Conservation (phyloP, 2,113 vertebrate species). For the Suricata suricatta region DNA sequence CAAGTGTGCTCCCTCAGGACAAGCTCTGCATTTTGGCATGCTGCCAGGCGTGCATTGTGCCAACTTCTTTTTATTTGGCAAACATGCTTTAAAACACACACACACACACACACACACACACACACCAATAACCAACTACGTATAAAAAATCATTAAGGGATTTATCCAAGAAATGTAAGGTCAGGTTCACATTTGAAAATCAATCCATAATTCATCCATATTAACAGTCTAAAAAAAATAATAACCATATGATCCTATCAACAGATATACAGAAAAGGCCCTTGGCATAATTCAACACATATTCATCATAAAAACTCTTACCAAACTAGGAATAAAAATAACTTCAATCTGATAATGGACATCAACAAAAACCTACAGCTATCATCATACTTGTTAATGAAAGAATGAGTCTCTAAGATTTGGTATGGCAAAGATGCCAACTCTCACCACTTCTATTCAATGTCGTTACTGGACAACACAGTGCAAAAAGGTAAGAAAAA, state of each 20-base stretch:
- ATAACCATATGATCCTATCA: background rate
- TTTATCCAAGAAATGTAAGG: background rate
- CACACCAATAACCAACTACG: background rate
- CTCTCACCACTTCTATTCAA: background rate
- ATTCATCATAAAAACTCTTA: background rate
- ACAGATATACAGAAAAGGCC: background rate
- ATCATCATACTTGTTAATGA: background rate
- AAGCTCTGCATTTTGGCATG: background rate
- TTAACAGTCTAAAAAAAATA: background rate
- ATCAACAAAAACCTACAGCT: background rate
- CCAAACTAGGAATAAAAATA: background rate
- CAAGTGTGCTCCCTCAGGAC: background rate
- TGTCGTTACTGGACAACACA: background rate
- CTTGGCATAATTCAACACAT: background rate
- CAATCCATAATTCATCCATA: background rate
- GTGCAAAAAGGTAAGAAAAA: background rate
- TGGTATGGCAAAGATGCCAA: background rate
- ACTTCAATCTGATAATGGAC: background rate
- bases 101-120: conserved; percentile 16
- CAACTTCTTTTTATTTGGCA: background rate
- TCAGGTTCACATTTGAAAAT: background rate
- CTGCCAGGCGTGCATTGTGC: background rate
- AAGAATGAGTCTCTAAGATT: background rate
- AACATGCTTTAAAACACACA: background rate
- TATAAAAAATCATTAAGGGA: background rate